Conservation (phyloP, 1,140 invertebrate species). For the Sarcophaga peregrina region DNA sequence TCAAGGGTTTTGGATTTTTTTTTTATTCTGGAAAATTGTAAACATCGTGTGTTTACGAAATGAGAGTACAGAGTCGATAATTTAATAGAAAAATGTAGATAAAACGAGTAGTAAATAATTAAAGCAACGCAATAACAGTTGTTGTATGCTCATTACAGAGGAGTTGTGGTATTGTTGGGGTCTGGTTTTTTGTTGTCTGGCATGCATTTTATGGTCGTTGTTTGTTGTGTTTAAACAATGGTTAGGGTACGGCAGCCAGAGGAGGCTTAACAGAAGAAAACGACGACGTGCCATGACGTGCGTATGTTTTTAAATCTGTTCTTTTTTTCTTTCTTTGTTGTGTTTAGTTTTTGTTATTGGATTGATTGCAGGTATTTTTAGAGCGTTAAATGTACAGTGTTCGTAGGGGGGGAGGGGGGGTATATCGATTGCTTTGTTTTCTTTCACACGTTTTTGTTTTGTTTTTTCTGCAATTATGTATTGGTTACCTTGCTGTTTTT, state of each 20-base stretch:
- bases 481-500: constrained; percentile 8
- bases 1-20: constrained; percentile 42
- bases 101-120: not conserved
- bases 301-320: constrained; percentile 10
- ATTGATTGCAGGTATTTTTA: constrained; percentile 27
- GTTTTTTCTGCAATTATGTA: not conserved
- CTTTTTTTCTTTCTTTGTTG: not conserved
- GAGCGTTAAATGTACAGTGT: not conserved
- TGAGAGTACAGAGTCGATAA: not conserved
- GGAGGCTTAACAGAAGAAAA: constrained; percentile 4
- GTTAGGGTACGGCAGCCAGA: not conserved
- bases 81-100: not conserved
- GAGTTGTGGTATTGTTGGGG: constrained; percentile 13
- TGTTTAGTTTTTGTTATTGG: not conserved
- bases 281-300: constrained; percentile 31
- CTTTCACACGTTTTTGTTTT: not conserved
- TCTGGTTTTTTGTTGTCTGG: constrained; percentile 15
- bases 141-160: not conserved
- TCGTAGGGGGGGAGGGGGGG: no score
- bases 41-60: not conserved
- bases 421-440: not conserved
- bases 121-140: not conserved
- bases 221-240: not conserved
- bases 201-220: constrained; percentile 17
- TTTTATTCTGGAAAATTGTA: not conserved